A percentile compares a stretch with the other conserved stretches of the same genome.
phyloP scores from a whole-genome alignment of 2,113 vertebrate genomes.

The Pristiophorus japonicus region DNA sequence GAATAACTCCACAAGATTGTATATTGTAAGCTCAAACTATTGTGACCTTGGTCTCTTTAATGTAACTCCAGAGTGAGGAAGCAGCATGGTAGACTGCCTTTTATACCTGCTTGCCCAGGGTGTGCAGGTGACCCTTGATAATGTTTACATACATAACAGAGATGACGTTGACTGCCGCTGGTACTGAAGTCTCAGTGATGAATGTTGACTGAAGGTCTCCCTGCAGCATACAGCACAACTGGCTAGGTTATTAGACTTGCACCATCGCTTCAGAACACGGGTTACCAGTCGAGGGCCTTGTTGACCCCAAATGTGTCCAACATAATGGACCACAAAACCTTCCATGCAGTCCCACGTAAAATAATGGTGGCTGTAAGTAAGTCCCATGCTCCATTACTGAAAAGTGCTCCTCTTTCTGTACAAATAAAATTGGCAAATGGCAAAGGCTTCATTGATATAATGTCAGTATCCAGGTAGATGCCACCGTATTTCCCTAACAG shows the following conservation, averaged over 20 bases:
- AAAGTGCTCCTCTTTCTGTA: fast-evolving
- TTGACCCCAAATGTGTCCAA: not conserved
- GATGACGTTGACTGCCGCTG: no score
- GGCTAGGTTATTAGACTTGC: not conserved
- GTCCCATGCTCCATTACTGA: not conserved
- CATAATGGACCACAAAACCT: not conserved
- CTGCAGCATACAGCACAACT: no score
- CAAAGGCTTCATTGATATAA: not conserved
- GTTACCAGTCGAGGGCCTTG: not conserved
- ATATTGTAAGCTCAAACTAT: no score
- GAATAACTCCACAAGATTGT: no score
- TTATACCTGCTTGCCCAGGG: no score
- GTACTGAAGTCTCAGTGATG: no score
- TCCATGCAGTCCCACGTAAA: not conserved
- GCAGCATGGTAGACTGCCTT: no score
- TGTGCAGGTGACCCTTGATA: no score
- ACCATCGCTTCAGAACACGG: not conserved
- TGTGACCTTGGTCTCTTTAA: no score
- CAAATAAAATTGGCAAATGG: not conserved
- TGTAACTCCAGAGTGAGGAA: no score
- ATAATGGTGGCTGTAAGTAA: not conserved
- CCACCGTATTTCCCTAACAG: not conserved
- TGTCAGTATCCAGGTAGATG: not conserved
- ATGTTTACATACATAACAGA: no score
- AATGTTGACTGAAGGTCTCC: no score